Evolutionary conservation across 1,140 invertebrate species (phyloP), one percentile per base, ranked within the genome.

Genomic region (Pseudobourletiella spinata): DNA sequence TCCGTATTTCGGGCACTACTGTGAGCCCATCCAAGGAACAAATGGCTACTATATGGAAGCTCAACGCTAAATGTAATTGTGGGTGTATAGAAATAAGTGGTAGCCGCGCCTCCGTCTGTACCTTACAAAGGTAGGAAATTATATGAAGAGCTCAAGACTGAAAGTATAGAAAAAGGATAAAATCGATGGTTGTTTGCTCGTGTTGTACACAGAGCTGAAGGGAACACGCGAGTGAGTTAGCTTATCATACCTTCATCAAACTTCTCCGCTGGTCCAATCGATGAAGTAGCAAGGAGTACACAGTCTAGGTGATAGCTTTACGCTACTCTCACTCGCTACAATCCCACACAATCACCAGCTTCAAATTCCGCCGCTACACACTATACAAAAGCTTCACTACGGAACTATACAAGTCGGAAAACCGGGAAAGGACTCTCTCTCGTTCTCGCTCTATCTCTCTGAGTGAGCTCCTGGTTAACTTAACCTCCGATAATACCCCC

Each of bases 181-280:
- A 60, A 60, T 60, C 59, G 48, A 60, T 60, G 59, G 59, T 60
- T 60, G 59, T 60, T 60, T 60, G 54, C n/a, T n/a, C n/a, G n/a
- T n/a, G n/a, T n/a, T n/a, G n/a, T n/a, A n/a, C n/a, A n/a, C n/a
- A n/a, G n/a, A n/a, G n/a, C n/a, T n/a, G 46, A 60, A 50, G 39
- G 42, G 32, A 60, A 46, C 59, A 60, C 51, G 54, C 46, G 54
- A 30, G 46, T 50, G 46, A 60, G 59, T 60, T 60, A 50, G 51
- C 59, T 61, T 61, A 60, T 60, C 58, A 60, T 61, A 61, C 54
- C 59, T 52, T 61, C 59, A 61, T 61, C 59, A 61, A 61, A 61
- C 20, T 61, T 61, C 51, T 54, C 25, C 57, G 39, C 54, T 25
- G 59, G 51, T 29, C 35, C 43, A 61, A 61, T 61, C 59, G 59